These are phyloP conservation scores for Tokudaia muenninki DNA, from an alignment of 2,797 vertebrate genomes.

Conservation along the genomic window DNA sequence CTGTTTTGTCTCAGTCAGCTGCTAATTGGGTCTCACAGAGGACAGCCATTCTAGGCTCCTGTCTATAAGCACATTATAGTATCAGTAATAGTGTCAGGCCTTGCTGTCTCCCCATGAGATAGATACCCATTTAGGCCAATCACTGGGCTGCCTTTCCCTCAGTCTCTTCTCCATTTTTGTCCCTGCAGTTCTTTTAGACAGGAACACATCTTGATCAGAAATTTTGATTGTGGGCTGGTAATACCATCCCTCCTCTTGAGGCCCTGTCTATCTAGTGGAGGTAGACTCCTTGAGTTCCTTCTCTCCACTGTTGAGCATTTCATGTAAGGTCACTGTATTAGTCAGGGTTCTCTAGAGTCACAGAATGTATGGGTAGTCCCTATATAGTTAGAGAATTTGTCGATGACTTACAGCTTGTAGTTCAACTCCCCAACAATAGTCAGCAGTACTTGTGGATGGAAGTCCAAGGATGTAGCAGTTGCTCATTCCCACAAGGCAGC, in stretches of 20 bases:
- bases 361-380: too few relatives aligned
- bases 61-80: background rate
- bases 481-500: too few relatives aligned
- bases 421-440: too few relatives aligned
- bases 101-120: background rate
- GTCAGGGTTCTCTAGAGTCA: too few relatives aligned
- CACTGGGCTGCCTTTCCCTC: background rate
- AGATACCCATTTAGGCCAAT: background rate
- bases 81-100: background rate
- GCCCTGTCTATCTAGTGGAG: background rate
- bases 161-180: background rate
- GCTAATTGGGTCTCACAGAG: background rate
- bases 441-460: too few relatives aligned
- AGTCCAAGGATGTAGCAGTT: too few relatives aligned
- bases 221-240: background rate
- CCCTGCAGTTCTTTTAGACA: background rate
- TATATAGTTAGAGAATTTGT: too few relatives aligned
- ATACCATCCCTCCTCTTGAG: background rate
- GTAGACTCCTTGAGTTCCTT: background rate
- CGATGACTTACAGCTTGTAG: too few relatives aligned
- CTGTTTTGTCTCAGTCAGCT: background rate
- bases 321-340: background rate
- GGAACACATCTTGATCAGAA: background rate
- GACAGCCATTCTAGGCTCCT: background rate
- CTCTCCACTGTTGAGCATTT: background rate